These are phyloP conservation scores for Drosophila subquinaria DNA, from an alignment of 2,888 invertebrate genomes.

Conservation along the genomic window DNA sequence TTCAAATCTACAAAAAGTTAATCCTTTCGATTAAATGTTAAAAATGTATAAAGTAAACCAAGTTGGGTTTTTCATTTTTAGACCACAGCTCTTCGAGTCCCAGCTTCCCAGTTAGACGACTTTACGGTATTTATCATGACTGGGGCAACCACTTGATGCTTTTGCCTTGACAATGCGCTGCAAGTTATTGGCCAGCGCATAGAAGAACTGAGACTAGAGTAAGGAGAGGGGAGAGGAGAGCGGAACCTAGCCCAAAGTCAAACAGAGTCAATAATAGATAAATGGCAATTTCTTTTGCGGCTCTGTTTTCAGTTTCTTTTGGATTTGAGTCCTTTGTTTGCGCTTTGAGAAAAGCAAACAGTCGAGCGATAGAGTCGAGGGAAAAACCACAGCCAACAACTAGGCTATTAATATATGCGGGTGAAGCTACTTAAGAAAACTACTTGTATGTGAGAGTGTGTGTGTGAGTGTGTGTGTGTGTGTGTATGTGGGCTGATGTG, in stretches of 20 bases:
- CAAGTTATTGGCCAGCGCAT: constrained; percentile 31
- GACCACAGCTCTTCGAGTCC: not conserved
- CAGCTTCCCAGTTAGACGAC: not conserved
- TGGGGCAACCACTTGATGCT: constrained; percentile 73
- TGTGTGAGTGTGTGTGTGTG: constrained; percentile 27
- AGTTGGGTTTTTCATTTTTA: not conserved
- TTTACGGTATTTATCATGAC: constrained; percentile 38
- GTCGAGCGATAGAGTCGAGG: constrained; percentile 9
- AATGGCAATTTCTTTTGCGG: constrained; percentile 77
- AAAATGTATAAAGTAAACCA: not conserved
- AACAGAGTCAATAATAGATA: constrained; percentile 75
- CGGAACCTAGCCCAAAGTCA: constrained; percentile 32
- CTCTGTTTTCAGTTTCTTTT: constrained; percentile 37
- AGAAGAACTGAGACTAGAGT: not conserved
- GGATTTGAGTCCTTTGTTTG: constrained; percentile 63
- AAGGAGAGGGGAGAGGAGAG: not conserved
- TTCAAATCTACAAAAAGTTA: too few species aligned
- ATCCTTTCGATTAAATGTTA: not conserved
- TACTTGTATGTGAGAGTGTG: constrained; percentile 7
- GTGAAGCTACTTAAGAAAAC: constrained; percentile 27
- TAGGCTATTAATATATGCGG: constrained; percentile 81
- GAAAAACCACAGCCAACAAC: constrained; percentile 47
- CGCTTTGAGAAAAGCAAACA: constrained; percentile 68
- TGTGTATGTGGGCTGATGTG: constrained; percentile 49
- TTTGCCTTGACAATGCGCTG: constrained; percentile 46